These are phyloP conservation scores for Harpegnathos saltator DNA, from an alignment of 1,140 invertebrate species.

Conservation along the genomic window DNA sequence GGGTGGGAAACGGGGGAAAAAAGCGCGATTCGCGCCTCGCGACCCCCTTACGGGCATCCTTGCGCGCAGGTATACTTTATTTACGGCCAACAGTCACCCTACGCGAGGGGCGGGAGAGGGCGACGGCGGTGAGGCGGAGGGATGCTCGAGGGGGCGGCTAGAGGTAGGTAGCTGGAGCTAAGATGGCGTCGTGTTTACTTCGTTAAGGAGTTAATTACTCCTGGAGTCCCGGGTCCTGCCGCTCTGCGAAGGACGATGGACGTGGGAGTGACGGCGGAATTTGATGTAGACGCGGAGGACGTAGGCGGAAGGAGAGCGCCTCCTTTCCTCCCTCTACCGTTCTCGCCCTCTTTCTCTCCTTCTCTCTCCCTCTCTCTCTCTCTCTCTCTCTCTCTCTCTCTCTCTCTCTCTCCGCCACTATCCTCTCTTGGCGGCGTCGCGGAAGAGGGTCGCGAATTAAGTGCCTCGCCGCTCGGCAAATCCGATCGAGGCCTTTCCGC, in stretches of 20 bases:
- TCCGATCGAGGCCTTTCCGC: slow-evolving; percentile 82
- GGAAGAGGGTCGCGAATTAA: slow-evolving; percentile 76
- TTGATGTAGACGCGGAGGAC: slow-evolving; percentile 75
- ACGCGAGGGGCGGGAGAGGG: slow-evolving; percentile 31
- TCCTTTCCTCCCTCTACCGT: slow-evolving; percentile 63
- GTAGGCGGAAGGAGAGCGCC: slow-evolving; percentile 72
- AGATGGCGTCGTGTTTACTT: slow-evolving; percentile 86
- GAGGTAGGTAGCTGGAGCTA: slow-evolving; percentile 75
- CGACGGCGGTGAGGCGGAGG: slow-evolving; percentile 26
- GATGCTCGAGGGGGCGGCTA: slow-evolving; percentile 54
- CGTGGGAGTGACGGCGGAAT: slow-evolving; percentile 76
- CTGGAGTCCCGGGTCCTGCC: slow-evolving; percentile 79
- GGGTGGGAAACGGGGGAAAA: slow-evolving; percentile 55
- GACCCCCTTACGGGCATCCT: slow-evolving; percentile 39
- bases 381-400: slow-evolving; percentile 3
- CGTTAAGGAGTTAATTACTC: slow-evolving; percentile 86
- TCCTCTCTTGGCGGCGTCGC: slow-evolving; percentile 57
- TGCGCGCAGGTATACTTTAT: slow-evolving; percentile 69
- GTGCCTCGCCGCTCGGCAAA: slow-evolving; percentile 78
- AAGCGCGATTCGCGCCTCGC: slow-evolving; percentile 70
- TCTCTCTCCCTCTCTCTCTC: slow-evolving; percentile 6
- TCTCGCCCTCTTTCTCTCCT: slow-evolving; percentile 2
- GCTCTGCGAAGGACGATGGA: slow-evolving; percentile 78
- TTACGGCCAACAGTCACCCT: slow-evolving; percentile 48
- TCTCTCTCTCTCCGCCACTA: slow-evolving; percentile 57